Conservation (phyloP, 2,888 invertebrate species). For the Lithophane semibrunnea region DNA sequence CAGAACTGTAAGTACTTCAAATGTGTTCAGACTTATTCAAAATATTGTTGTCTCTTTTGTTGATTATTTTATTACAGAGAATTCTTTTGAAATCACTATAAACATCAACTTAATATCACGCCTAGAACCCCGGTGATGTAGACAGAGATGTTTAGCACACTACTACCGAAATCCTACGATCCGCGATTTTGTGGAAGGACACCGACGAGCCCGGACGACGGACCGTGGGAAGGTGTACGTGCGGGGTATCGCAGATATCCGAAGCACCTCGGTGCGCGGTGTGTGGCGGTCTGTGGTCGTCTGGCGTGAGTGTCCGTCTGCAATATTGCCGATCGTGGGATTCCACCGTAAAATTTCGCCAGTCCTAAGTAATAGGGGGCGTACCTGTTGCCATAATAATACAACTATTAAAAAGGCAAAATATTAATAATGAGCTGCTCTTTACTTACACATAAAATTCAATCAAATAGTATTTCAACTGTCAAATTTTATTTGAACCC, state of each 20-base stretch:
- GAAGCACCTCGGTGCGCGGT: too few species aligned
- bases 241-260: too few species aligned
- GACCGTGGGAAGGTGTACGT: too few species aligned
- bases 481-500: background rate
- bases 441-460: background rate
- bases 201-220: too few species aligned
- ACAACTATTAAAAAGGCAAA: background rate
- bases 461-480: background rate
- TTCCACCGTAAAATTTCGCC: too few species aligned
- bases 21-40: conserved; percentile 44
- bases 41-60: conserved; percentile 3
- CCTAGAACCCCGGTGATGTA: background rate
- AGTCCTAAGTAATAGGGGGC: too few species aligned
- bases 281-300: too few species aligned
- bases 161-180: too few species aligned
- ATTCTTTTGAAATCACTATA: conserved; percentile 25
- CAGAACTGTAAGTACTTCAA: conserved; percentile 44
- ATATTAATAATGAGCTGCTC: background rate
- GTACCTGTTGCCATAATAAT: background rate
- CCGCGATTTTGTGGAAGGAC: too few species aligned
- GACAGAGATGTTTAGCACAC: background rate
- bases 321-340: too few species aligned
- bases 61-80: conserved; percentile 30
- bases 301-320: too few species aligned
- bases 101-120: background rate